Percentiles rank a stretch among this genome's conserved stretches.
These are phyloP conservation scores for Scytalopus superciliaris DNA, from an alignment of 2,113 vertebrate species.

Conservation along the genomic window DNA sequence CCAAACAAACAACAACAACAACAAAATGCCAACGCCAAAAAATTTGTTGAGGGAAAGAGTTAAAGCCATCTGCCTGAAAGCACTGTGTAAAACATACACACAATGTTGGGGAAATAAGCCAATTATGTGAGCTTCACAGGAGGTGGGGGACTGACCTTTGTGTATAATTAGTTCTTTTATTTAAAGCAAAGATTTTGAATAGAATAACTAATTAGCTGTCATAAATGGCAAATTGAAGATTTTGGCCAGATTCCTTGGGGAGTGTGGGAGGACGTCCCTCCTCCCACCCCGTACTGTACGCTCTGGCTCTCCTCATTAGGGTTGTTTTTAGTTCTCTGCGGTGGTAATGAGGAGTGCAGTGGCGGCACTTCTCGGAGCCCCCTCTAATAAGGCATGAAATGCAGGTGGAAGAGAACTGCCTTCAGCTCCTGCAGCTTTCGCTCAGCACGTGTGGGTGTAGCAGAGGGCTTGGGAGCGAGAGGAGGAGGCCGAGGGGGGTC, in stretches of 20 bases:
- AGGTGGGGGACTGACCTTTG: constrained; percentile 87
- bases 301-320: constrained; percentile 84
- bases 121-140: constrained; percentile 84
- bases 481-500: not conserved
- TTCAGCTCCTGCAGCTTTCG: constrained; percentile 73
- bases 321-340: constrained; percentile 81
- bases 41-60: constrained; percentile 66
- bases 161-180: constrained; percentile 93
- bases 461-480: not conserved
- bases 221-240: constrained; percentile 92
- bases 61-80: constrained; percentile 78
- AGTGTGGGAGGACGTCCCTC: constrained; percentile 75
- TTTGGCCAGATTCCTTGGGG: constrained; percentile 81
- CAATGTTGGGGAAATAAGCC: constrained; percentile 82
- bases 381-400: constrained; percentile 85
- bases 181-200: constrained; percentile 92
- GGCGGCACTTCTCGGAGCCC: constrained; percentile 79
- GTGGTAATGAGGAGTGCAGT: constrained; percentile 80
- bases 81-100: constrained; percentile 79
- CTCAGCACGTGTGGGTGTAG: constrained; percentile 66
- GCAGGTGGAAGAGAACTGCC: constrained; percentile 80
- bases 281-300: constrained; percentile 42
- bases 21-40: not conserved
- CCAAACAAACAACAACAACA: not conserved
- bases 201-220: constrained; percentile 94